These are phyloP conservation scores for Atherinosoma microstoma DNA, from an alignment of 2,797 vertebrate species.

Conservation along the genomic window DNA sequence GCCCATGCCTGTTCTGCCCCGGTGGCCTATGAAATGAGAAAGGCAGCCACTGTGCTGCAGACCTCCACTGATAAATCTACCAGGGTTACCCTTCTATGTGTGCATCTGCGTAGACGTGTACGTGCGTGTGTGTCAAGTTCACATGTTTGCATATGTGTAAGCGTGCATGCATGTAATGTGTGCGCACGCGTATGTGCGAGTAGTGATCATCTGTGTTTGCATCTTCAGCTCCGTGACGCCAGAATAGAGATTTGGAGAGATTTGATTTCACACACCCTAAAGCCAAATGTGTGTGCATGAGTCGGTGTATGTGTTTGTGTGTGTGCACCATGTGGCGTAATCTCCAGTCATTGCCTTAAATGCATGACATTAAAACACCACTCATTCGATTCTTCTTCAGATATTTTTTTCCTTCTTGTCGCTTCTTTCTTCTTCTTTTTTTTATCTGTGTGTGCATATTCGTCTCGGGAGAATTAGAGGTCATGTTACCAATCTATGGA, in stretches of 20 bases:
- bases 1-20: conserved; percentile 89
- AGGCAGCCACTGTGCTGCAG: conserved; percentile 90
- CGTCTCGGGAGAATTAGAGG: conserved; percentile 73
- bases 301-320: conserved; percentile 20
- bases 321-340: conserved; percentile 63
- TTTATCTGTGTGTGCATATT: conserved; percentile 65
- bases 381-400: conserved; percentile 80
- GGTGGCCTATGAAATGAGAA: conserved; percentile 92
- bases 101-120: conserved; percentile 67
- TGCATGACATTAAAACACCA: conserved; percentile 86
- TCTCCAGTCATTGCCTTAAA: conserved; percentile 79
- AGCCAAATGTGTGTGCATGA: conserved; percentile 53
- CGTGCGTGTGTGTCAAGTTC: conserved; percentile 54
- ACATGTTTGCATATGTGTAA: conserved; percentile 68
- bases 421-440: conserved; percentile 46
- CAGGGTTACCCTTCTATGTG: conserved; percentile 82
- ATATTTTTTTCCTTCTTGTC: conserved; percentile 38
- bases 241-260: conserved; percentile 79
- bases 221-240: conserved; percentile 75
- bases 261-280: conserved; percentile 75
- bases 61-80: conserved; percentile 88
- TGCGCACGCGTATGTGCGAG: conserved; percentile 51
- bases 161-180: conserved; percentile 71
- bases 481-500: conserved; percentile 74
- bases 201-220: conserved; percentile 76